Conservation (phyloP, 2,888 invertebrate species). For the Embidobia sp. region DNA sequence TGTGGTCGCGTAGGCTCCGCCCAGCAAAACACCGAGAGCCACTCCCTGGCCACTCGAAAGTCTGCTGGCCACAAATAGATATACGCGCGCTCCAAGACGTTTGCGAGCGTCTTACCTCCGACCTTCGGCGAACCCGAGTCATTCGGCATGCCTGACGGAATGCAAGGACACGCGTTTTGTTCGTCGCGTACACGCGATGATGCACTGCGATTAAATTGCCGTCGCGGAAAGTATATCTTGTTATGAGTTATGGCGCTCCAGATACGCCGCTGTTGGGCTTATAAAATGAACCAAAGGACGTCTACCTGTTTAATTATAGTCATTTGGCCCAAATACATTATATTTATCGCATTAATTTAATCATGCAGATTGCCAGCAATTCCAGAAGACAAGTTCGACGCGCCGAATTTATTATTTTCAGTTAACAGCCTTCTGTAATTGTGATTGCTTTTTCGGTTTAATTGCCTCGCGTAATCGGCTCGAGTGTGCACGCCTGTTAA, state of each 20-base stretch:
- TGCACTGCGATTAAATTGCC: constrained; percentile 28
- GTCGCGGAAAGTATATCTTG: constrained; percentile 6
- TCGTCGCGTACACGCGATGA: constrained; percentile 32
- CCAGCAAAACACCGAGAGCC: constrained; percentile 78
- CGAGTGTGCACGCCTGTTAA: too few species aligned
- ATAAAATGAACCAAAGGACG: constrained; percentile 13
- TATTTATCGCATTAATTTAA: constrained; percentile 44
- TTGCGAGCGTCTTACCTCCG: constrained; percentile 21
- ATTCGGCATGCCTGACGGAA: constrained; percentile 30
- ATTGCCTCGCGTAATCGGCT: constrained; percentile 10
- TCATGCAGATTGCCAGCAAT: constrained; percentile 11
- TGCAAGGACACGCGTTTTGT: constrained; percentile 48
- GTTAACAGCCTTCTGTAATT: constrained; percentile 14
- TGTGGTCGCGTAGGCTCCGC: constrained; percentile 79
- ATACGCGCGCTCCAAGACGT: constrained; percentile 47
- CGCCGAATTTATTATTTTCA: constrained; percentile 16
- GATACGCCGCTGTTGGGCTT: constrained; percentile 1
- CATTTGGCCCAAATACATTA: constrained; percentile 32
- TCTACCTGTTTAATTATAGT: constrained; percentile 37
- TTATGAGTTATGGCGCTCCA: constrained; percentile 28
- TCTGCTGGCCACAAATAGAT: constrained; percentile 59
- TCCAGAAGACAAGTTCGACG: neutral
- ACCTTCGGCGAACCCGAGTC: constrained; percentile 37
- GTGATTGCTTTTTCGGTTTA: constrained; percentile 16
- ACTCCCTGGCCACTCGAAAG: constrained; percentile 76